phyloP scores from a whole-genome alignment of 2,888 invertebrate genomes.

The Didymodactylos carnosus region DNA sequence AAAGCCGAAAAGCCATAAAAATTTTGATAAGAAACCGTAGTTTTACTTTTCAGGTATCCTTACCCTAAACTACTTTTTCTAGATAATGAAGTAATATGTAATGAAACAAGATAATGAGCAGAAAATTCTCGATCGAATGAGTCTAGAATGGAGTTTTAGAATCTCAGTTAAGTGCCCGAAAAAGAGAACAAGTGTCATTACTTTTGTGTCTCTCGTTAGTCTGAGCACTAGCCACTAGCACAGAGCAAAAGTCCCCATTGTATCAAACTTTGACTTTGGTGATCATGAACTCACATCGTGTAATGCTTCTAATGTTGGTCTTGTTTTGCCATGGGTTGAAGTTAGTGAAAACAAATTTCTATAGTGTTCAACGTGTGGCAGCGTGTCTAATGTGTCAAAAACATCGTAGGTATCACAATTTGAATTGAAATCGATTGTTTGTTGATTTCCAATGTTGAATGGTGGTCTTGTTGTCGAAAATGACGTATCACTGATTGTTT shows the following conservation, averaged over 20 bases:
- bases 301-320: conserved; percentile 19
- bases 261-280: not conserved
- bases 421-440: not conserved
- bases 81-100: no score
- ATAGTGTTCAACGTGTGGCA: conserved; percentile 63
- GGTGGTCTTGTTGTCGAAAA: not conserved
- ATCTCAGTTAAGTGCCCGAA: no score
- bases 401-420: not conserved
- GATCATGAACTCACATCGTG: not conserved
- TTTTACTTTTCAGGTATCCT: no score
- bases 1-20: no score
- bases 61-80: no score
- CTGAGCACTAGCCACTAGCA: not conserved
- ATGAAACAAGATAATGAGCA: not conserved
- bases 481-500: no score
- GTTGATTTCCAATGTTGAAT: not conserved
- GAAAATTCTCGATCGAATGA: no score
- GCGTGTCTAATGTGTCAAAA: conserved; percentile 23
- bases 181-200: no score
- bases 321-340: conserved; percentile 19
- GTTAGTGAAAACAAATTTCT: conserved; percentile 44
- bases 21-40: no score
- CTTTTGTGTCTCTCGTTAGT: no score
- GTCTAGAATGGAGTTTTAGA: no score
- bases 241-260: not conserved